These are phyloP conservation scores for Phymanthus crucifer DNA, from an alignment of 92 coral and sea anemone genomes.

Conservation along the genomic window DNA sequence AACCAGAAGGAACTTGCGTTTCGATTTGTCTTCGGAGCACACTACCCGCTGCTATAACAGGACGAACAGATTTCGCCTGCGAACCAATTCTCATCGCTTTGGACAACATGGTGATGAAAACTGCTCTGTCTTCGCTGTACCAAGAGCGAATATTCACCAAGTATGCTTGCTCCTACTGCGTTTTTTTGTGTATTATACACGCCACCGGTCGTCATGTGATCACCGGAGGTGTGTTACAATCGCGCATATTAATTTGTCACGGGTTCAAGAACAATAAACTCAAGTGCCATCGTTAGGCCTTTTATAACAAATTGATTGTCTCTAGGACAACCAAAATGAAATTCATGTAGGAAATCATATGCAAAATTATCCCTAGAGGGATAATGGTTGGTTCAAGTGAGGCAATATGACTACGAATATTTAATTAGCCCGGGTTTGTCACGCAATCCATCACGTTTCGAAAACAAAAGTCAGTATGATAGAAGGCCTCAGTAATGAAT, in stretches of 20 bases:
- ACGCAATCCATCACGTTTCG: not conserved
- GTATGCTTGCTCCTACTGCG: not conserved
- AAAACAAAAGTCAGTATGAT: not conserved
- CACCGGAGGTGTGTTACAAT: slow-evolving; percentile 41
- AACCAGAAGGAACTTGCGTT: slow-evolving; percentile 14
- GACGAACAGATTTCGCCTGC: slow-evolving; percentile 17
- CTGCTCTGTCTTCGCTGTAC: not conserved
- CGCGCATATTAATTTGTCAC: slow-evolving; percentile 21
- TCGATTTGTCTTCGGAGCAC: slow-evolving; percentile 17
- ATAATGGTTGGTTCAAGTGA: not conserved
- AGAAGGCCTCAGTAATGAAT: not conserved
- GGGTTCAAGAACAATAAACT: not conserved
- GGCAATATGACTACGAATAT: not conserved
- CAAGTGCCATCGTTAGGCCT: not conserved
- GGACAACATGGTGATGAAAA: slow-evolving; percentile 17
- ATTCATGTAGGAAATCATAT: not conserved
- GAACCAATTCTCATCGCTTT: slow-evolving; percentile 18
- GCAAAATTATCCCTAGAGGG: not conserved
- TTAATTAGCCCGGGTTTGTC: not conserved
- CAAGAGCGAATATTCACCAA: not conserved
- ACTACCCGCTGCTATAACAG: slow-evolving; percentile 9
- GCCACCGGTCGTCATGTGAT: slow-evolving; percentile 45
- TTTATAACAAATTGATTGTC: not conserved
- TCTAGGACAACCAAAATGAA: not conserved
- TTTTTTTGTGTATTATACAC: not conserved